Percentiles rank a stretch among this genome's conserved stretches.
Conservation (phyloP, 2,888 invertebrate species). For the Luperina nickerlii region DNA sequence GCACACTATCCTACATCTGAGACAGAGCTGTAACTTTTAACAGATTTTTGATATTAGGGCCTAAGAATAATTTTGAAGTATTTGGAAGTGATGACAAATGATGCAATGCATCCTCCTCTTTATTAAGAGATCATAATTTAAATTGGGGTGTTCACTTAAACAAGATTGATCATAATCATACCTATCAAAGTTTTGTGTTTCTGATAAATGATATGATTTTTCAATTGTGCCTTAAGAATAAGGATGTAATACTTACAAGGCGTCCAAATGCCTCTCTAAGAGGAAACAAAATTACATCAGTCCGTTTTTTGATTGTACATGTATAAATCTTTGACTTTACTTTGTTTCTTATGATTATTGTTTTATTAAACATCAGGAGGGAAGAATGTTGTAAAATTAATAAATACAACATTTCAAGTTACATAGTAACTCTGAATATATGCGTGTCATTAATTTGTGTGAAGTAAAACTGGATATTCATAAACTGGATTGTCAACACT, state of each 20-base stretch:
- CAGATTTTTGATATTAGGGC: conserved; percentile 54
- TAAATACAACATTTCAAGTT: conserved; percentile 31
- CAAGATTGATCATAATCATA: conserved; percentile 29
- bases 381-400: conserved; percentile 31
- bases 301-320: conserved; percentile 37
- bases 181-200: conserved; percentile 28
- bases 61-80: conserved; percentile 67
- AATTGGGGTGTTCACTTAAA: conserved; percentile 49
- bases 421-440: conserved; percentile 39
- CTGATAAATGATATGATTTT: conserved; percentile 53
- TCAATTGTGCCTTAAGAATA: conserved; percentile 69
- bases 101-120: conserved; percentile 52
- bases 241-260: conserved; percentile 56
- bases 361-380: conserved; percentile 43
- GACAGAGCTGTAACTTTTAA: conserved; percentile 76
- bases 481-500: conserved; percentile 20
- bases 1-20: conserved; percentile 75
- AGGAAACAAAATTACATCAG: conserved; percentile 41
- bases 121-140: conserved; percentile 53
- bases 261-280: conserved; percentile 44
- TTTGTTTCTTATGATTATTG: conserved; percentile 47
- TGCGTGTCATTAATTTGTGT: conserved; percentile 9
- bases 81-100: conserved; percentile 53
- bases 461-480: conserved; percentile 20
- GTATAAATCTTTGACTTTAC: conserved; percentile 28